Evolutionary conservation across 2,113 vertebrate species (phyloP).

Genomic region (Alaudala cheleensis): DNA sequence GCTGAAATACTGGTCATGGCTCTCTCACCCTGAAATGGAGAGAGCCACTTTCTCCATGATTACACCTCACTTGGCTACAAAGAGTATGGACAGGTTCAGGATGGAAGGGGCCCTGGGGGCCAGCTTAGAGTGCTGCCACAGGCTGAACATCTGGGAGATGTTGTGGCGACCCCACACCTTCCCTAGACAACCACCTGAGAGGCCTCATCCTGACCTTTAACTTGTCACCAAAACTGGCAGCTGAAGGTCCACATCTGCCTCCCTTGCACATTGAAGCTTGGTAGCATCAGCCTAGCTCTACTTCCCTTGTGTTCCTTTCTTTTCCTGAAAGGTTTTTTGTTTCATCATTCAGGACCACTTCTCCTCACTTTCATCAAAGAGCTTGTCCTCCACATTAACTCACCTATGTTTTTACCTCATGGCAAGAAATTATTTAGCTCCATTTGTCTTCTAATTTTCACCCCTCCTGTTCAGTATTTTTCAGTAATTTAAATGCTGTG

Average conservation of each 20-base stretch:
- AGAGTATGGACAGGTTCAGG: fast-evolving
- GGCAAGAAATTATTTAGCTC: background rate
- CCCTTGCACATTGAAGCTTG: too few species aligned
- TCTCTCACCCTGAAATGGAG: background rate
- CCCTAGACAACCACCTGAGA: background rate
- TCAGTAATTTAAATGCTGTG: background rate
- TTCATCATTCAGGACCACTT: background rate
- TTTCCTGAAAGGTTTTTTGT: background rate
- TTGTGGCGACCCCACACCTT: background rate
- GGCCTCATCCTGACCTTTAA: background rate
- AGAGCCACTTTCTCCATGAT: background rate
- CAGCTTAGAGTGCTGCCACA: fast-evolving
- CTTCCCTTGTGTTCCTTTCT: background rate
- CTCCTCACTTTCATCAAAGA: background rate
- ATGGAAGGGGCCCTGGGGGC: background rate
- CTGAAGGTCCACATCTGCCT: background rate
- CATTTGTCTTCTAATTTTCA: background rate
- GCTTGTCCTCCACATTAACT: background rate
- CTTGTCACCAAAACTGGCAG: background rate
- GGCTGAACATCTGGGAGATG: background rate
- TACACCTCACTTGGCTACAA: background rate
- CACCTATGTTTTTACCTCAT: background rate
- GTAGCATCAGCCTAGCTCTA: background rate
- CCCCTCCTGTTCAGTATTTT: background rate
- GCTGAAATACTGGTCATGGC: background rate